A percentile compares a stretch with the other conserved stretches of the same genome.
phyloP scores from a whole-genome alignment of 2,113 vertebrate species.

The Guaruba guarouba region DNA sequence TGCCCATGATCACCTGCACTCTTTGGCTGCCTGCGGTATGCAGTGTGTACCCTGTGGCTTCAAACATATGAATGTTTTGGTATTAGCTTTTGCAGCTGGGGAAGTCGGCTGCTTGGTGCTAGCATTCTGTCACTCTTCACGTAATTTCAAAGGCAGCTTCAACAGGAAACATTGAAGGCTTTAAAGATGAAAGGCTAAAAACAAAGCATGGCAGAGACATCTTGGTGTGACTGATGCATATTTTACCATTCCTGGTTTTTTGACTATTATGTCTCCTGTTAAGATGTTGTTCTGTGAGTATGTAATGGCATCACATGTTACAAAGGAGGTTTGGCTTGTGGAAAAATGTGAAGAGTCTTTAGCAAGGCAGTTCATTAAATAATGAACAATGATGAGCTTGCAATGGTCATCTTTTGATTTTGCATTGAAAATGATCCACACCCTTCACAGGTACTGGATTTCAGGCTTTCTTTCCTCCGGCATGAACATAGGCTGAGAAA shows the following conservation, averaged over 20 bases:
- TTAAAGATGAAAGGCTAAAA: background rate
- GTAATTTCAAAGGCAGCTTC: background rate
- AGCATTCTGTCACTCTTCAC: background rate
- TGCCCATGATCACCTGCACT: background rate
- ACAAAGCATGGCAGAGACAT: background rate
- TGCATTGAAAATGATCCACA: constrained; percentile 29
- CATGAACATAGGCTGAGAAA: too few relatives aligned
- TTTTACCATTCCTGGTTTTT: background rate
- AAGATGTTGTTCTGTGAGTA: background rate
- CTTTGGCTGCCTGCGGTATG: background rate
- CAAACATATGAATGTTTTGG: background rate
- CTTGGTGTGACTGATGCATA: background rate
- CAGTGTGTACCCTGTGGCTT: background rate
- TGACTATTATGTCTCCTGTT: background rate
- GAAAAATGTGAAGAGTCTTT: background rate
- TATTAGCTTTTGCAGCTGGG: background rate
- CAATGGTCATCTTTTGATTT: background rate
- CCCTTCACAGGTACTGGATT: background rate
- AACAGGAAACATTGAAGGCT: background rate
- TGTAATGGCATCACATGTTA: background rate
- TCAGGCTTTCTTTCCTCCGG: background rate
- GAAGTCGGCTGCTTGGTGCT: background rate
- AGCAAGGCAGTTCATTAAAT: background rate
- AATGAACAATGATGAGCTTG: background rate
- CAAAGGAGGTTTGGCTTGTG: background rate